Base-by-base conservation (phyloP, 2,888 invertebrate species). In the Kuschelorhynchus macadamiae region DNA sequence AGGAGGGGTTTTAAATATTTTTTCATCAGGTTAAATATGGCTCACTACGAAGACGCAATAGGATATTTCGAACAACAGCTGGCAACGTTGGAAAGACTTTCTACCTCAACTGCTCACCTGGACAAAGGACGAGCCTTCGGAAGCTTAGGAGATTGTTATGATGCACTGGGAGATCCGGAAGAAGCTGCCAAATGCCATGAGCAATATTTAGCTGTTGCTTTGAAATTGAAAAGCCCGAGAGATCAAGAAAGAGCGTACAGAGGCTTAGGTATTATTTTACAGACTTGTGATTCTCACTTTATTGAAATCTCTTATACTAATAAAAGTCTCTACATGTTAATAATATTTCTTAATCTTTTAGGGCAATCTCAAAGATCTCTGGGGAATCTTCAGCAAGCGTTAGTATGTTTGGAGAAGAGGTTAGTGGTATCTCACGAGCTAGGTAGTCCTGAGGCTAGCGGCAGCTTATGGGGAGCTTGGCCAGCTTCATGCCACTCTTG, bases 111-210 rank as follows among this genome's bases (percentile, higher is more conserved):
- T 0, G 92, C 94, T 1, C 89, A 93, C 63, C 85, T 94, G 53
- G 96, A 97, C 79, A 90, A 92, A 75, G 94, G 94, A 0, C 86
- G 96, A 62, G 96, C 97, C 0, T 88, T 95, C 71, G 96, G 97
- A 0, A 96, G 96, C 68, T 86, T 98, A 0, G 97, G 97, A 0
- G 96, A 97, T 80, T 98, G 97, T 81, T 97, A 97, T 80, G 96
- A 96, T 79, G 96, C 97, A 0, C 85, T 97, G 5, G 94, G 95
- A 0, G 97, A 97, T 81, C 93, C 92, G 33, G 96, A 97, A 75
- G 97, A 97, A 81, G 96, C 96, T 0, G 90, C 95, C 21, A 95
- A 95, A 81, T 96, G 95, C 78, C 96, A 97, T 79, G 97, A 97
- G 77, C 94, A 95, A 77, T 95, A 96, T 81, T 85, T 97, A 21